Evolutionary conservation across 2,113 vertebrate species (phyloP), one percentile per base, ranked within the genome.

Genomic region (Chionis minor): DNA sequence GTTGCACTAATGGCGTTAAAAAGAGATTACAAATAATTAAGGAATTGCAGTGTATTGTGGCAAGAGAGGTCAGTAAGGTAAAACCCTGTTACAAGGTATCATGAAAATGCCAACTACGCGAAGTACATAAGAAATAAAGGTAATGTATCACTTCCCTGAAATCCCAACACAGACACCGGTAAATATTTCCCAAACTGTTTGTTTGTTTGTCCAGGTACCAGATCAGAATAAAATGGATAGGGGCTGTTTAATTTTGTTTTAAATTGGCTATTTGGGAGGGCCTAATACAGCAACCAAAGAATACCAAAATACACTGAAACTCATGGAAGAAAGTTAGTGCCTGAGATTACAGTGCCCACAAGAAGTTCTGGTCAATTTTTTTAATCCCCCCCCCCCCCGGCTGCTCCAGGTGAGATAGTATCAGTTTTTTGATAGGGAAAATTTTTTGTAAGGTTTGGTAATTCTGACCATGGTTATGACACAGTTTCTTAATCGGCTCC

Each of bases 1-100:
- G 56, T 33, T 54, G 26, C 20, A 92, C 54, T 95, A 92, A 94
- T 70, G 75, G 55, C 71, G 88, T 90, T 86, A 91, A 82, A 75
- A 65, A 67, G 40, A 75, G 78, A 93, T 93, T 83, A 66, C 80
- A 91, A 93, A 63, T 81, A 77, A 85, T 88, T 67, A 91, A 73
- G 40, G 62, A 86, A 70, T 27, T 82, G 45, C 1, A 2, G 14
- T 5, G 10, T n/a, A 19, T 63, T 67, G 56, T 59, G 56, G 42
- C 51, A 56, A n/a, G 73, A 71, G 42, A 86, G 32, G 44, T 85
- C 75, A 77, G 26, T 61, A 86, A 87, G 14, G 49, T 40, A 91
- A 63, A 4, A 17, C 1, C 1, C 22, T 74, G 35, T 35, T 32
- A 38, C 62, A 75, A 82, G 30, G 35, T 44, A 73, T 45, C 5